phyloP scores from a whole-genome alignment of 2,113 vertebrate genomes.

The Redunca redunca region DNA sequence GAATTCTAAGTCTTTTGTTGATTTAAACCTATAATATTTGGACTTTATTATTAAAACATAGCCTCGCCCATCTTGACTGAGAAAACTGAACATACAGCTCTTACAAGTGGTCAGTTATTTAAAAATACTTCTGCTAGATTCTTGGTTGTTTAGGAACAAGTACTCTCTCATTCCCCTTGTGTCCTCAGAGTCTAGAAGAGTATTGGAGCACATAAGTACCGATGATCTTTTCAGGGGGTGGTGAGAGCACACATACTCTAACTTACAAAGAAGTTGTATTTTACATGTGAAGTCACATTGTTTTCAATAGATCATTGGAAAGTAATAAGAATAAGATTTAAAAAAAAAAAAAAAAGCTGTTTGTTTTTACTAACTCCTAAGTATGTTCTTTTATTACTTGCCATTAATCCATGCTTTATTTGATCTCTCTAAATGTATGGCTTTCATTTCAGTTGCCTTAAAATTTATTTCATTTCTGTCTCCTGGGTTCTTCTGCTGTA shows the following conservation, averaged over 20 bases:
- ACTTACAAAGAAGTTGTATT: not conserved
- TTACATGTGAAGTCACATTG: not conserved
- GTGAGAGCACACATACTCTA: not conserved
- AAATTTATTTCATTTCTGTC: slow-evolving; percentile 1
- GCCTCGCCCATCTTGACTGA: not conserved
- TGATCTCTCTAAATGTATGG: slow-evolving; percentile 22
- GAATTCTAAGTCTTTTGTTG: not conserved
- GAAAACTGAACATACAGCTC: not conserved
- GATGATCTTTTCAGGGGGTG: not conserved
- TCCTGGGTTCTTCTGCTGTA: not conserved
- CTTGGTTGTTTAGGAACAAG: not conserved
- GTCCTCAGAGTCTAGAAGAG: not conserved
- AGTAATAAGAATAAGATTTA: not conserved
- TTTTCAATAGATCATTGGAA: not conserved
- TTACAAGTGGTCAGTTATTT: not conserved
- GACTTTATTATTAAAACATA: not conserved
- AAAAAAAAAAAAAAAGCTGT: not conserved
- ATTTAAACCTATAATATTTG: not conserved
- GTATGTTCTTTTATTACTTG: slow-evolving; percentile 29
- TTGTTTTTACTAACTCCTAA: slow-evolving; percentile 20
- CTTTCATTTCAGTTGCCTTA: slow-evolving; percentile 39
- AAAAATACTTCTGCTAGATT: not conserved
- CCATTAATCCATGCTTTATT: slow-evolving; percentile 27
- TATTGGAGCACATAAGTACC: not conserved
- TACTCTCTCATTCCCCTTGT: not conserved